These are phyloP conservation scores for Lagocephalus sceleratus DNA, from an alignment of 2,797 vertebrate genomes.

Conservation along the genomic window DNA sequence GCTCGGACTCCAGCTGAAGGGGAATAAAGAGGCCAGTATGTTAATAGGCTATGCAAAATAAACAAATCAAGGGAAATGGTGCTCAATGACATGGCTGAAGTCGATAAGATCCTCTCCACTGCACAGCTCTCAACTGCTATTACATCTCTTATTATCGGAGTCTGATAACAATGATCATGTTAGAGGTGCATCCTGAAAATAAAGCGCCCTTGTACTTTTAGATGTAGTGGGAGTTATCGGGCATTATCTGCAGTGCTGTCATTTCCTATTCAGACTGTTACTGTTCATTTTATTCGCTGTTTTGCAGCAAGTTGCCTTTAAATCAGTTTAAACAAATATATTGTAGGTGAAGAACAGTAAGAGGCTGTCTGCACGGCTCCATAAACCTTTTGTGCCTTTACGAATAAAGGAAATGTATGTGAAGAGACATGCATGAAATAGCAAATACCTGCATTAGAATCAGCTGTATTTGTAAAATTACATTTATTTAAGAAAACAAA, in stretches of 20 bases:
- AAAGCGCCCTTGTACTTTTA: background rate
- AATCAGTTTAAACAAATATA: background rate
- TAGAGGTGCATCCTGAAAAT: background rate
- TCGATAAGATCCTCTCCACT: slow-evolving; percentile 2
- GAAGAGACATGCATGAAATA: slow-evolving; percentile 6
- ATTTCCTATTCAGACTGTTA: slow-evolving; percentile 1
- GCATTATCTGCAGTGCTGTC: background rate
- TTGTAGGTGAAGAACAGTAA: slow-evolving; percentile 5
- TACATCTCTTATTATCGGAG: background rate
- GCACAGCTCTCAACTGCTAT: background rate
- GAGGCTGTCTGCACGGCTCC: slow-evolving; percentile 6
- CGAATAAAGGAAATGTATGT: slow-evolving; percentile 10
- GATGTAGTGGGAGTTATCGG: too few relatives aligned
- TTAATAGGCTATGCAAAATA: slow-evolving; percentile 28
- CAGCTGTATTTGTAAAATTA: background rate
- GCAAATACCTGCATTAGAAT: too few relatives aligned
- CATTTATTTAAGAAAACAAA: too few relatives aligned
- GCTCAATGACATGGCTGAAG: background rate
- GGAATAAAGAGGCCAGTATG: background rate
- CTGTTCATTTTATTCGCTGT: slow-evolving; percentile 9
- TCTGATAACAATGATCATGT: background rate
- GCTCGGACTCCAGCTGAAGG: background rate
- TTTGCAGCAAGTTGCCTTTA: slow-evolving; percentile 11
- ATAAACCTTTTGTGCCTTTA: slow-evolving; percentile 4
- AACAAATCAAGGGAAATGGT: slow-evolving; percentile 18